Evolutionary conservation across 2,888 invertebrate genomes (phyloP), one percentile per base, ranked within the genome.

Genomic region (Drosophila aldrichi): DNA sequence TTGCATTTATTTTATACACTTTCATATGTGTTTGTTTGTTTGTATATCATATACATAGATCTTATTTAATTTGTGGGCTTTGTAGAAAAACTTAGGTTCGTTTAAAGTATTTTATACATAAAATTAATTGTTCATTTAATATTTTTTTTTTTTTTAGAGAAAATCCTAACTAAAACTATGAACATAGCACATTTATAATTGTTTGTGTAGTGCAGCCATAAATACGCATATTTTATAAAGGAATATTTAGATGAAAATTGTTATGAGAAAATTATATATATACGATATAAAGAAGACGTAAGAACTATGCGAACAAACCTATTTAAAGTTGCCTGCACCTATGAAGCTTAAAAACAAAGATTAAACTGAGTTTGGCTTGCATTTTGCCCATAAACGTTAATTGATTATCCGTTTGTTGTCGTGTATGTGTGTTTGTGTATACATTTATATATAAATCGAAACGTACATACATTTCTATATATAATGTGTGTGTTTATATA

Each of bases 161-260:
- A 76, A 76, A 63, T 61, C 80, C 84, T 90, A 90, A 90, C 90
- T 90, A 90, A 90, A 86, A 79, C 89, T 90, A 84, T 88, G 84
- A 84, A 84, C 89, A 77, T 88, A 84, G 90, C 84, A 88, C 84
- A 86, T 74, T 78, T 61, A 74, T 66, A 60, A 78, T 69, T 77
- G 54, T 81, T 74, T 82, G 82, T 88, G 83, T 82, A 63, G 90
- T 84, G 84, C 84, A 90, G 84, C 89, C 62, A 82, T 73, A 67
- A 85, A 82, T 88, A 89, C 62, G 77, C 61, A 32, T 71, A 68
- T 56, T 60, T 40, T 38, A 67, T 73, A 76, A 79, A 59, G 51
- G 55, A 77, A 71, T 80, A 54, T 52, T 58, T 34, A 69, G 44
- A 77, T 71, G 56, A 48, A 48, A 51, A 52, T 22, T 64, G 63